These are phyloP conservation scores for Brachionus sp. DNA, from an alignment of 1,140 invertebrate species.

Conservation along the genomic window DNA sequence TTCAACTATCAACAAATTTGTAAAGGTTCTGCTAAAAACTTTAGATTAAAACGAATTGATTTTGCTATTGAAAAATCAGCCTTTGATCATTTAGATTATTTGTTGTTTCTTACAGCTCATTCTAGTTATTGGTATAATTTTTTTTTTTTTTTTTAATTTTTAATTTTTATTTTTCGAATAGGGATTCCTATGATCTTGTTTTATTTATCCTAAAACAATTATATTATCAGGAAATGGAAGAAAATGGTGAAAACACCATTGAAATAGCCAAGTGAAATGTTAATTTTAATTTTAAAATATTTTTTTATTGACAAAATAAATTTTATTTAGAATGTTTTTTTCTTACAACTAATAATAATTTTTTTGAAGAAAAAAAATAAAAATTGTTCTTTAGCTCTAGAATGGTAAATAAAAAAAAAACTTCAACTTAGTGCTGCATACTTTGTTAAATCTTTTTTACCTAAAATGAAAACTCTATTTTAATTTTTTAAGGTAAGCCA, in stretches of 20 bases:
- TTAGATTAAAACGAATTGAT: background rate
- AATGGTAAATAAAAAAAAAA: no score
- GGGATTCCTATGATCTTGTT: conserved; percentile 24
- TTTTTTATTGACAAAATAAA: no score
- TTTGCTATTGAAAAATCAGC: background rate
- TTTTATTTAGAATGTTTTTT: no score
- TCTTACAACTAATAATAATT: no score
- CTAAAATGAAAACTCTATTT: no score
- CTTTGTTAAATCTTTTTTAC: no score
- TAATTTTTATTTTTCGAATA: background rate
- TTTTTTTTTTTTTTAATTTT: background rate
- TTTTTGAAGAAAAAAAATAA: no score
- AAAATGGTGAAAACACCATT: background rate
- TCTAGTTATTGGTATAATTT: background rate
- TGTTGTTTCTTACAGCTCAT: conserved; percentile 2
- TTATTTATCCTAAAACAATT: background rate
- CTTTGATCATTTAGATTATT: conserved; percentile 12
- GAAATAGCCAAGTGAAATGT: background rate
- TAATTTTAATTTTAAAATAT: background rate
- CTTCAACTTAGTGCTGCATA: no score
- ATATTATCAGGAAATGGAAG: conserved; percentile 19
- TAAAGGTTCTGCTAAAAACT: background rate
- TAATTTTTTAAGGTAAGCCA: no score
- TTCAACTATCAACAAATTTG: conserved; percentile 14
- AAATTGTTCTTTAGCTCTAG: no score